phyloP scores from a whole-genome alignment of 1,140 invertebrate genomes.

The Pseudobourletiella spinata region DNA sequence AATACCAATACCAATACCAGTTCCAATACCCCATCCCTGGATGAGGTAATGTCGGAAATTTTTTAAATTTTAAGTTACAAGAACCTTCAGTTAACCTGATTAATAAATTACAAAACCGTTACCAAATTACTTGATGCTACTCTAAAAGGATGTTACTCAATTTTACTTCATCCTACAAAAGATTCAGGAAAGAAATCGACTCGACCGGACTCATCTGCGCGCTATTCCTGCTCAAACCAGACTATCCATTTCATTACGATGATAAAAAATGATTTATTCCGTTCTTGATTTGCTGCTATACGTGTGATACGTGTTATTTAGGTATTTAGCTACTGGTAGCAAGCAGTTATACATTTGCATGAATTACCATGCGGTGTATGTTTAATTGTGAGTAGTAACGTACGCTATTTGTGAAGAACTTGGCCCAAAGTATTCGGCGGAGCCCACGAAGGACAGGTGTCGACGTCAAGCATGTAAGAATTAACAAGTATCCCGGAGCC shows the following conservation, averaged over 20 bases:
- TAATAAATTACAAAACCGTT: not conserved
- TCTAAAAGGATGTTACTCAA: not conserved
- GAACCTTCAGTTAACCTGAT: not conserved
- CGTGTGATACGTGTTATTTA: not conserved
- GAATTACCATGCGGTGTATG: not conserved
- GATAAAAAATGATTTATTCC: not conserved
- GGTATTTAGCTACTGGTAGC: not conserved
- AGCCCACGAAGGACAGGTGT: constrained; percentile 37
- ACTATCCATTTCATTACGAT: not conserved
- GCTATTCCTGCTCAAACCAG: not conserved
- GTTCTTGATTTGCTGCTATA: not conserved
- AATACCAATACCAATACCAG: too few species aligned
- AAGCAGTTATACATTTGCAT: not conserved
- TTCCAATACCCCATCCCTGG: too few species aligned
- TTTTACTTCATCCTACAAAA: not conserved
- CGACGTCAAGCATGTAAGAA: constrained; percentile 40
- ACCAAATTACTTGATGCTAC: not conserved
- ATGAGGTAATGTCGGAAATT: not conserved
- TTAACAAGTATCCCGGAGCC: constrained; percentile 26
- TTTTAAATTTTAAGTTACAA: not conserved
- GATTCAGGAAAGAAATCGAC: not conserved
- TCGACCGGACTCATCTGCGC: not conserved
- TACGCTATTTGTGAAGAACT: constrained; percentile 5
- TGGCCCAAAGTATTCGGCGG: constrained; percentile 9
- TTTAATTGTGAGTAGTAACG: constrained; percentile 1